These are phyloP conservation scores for Chloroceryle aenea DNA, from an alignment of 2,113 vertebrate species.

Conservation along the genomic window DNA sequence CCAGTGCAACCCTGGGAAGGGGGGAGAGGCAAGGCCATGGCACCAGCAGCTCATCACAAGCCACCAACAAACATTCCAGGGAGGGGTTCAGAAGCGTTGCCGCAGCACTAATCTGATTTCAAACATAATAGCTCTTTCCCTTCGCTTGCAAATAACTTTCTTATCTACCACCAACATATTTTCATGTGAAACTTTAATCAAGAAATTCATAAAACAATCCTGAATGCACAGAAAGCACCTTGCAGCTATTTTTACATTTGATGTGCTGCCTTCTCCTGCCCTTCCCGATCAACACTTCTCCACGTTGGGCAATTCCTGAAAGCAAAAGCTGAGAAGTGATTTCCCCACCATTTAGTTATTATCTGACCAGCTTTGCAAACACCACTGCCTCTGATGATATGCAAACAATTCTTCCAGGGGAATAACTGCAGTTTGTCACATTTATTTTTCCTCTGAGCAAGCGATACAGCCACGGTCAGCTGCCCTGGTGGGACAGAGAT, in stretches of 20 bases:
- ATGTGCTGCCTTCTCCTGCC: background rate
- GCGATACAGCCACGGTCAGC: background rate
- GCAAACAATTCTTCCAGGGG: background rate
- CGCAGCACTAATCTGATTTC: background rate
- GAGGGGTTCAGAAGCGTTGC: background rate
- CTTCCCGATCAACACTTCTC: background rate
- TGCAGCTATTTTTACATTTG: conserved; percentile 46
- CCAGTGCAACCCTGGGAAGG: accelerated
- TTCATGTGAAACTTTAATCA: conserved; percentile 47
- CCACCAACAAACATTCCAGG: background rate
- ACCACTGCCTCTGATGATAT: background rate
- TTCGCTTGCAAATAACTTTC: conserved; percentile 37
- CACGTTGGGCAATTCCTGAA: background rate
- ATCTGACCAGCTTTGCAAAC: background rate
- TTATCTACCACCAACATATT: conserved; percentile 56
- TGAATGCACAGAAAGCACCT: conserved; percentile 34
- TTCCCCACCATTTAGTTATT: background rate
- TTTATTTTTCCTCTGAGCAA: background rate
- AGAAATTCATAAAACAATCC: conserved; percentile 6
- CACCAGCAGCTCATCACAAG: background rate
- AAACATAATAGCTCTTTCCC: background rate
- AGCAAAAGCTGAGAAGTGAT: conserved; percentile 18
- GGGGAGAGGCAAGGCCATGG: background rate
- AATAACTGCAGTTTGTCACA: background rate
- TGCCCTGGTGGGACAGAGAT: background rate